A percentile compares a stretch with the other conserved stretches of the same genome.
phyloP scores from a whole-genome alignment of 2,888 invertebrate genomes.

The Drosophila acutilabella region DNA sequence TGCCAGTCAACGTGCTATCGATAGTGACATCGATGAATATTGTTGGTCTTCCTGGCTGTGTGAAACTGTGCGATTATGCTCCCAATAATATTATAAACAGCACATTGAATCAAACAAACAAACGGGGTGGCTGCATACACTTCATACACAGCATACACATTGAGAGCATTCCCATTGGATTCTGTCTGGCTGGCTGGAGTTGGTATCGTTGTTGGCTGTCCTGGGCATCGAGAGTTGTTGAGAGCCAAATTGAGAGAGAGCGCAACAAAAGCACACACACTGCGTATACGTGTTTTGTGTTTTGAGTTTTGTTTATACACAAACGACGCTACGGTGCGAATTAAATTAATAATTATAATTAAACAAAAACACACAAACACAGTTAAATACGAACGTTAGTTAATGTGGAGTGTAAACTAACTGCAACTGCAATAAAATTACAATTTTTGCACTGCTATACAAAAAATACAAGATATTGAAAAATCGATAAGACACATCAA shows the following conservation, averaged over 20 bases:
- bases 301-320: slow-evolving; percentile 31
- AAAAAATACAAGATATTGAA: slow-evolving; percentile 30
- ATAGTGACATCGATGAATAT: too few species aligned
- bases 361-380: background rate
- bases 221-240: slow-evolving; percentile 4
- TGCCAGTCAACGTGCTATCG: too few species aligned
- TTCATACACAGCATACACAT: background rate
- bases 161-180: slow-evolving; percentile 28
- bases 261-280: slow-evolving; percentile 10
- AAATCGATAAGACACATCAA: slow-evolving; percentile 50
- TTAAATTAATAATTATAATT: slow-evolving; percentile 2
- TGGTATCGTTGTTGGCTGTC: slow-evolving; percentile 16
- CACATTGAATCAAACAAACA: slow-evolving; percentile 18
- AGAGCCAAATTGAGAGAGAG: slow-evolving; percentile 24
- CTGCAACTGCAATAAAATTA: slow-evolving; percentile 4
- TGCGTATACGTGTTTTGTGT: slow-evolving; percentile 50
- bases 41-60: slow-evolving; percentile 24
- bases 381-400: background rate
- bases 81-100: slow-evolving; percentile 43
- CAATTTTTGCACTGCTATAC: slow-evolving; percentile 1
- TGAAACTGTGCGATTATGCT: slow-evolving; percentile 31
- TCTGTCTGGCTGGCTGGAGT: slow-evolving; percentile 8
- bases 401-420: background rate
- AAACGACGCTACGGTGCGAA: slow-evolving; percentile 24
- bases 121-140: slow-evolving; percentile 21